A percentile compares a stretch with the other conserved stretches of the same genome.
Conservation (phyloP, 2,113 vertebrate genomes). For the Lamprotornis superbus region DNA sequence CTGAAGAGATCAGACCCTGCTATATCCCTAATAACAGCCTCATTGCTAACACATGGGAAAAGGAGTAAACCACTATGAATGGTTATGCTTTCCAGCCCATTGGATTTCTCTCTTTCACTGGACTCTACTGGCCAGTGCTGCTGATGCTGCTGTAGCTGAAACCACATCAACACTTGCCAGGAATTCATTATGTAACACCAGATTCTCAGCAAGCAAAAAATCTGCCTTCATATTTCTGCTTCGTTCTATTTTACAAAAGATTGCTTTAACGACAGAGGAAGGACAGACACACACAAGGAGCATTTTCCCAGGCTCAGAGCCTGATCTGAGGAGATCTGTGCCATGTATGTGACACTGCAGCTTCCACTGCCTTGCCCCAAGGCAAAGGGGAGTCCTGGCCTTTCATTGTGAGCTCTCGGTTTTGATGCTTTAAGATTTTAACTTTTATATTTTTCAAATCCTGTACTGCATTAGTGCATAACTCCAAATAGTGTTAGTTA, state of each 20-base stretch:
- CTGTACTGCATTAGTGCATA: background rate
- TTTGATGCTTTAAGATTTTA: background rate
- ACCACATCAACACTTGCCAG: background rate
- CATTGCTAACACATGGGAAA: background rate
- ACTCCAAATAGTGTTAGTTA: background rate
- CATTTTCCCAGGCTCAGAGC: background rate
- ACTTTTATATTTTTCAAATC: background rate
- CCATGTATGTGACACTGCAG: background rate
- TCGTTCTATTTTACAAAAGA: background rate
- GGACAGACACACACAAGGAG: rapidly evolving
- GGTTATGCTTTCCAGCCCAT: background rate
- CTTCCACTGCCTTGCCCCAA: background rate
- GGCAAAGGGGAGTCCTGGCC: rapidly evolving
- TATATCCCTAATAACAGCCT: background rate
- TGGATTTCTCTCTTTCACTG: background rate
- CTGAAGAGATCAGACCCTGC: background rate
- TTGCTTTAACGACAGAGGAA: background rate
- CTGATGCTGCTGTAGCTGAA: background rate
- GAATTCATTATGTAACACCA: background rate
- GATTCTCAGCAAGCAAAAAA: background rate
- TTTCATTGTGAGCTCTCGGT: rapidly evolving
- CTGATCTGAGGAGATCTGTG: background rate
- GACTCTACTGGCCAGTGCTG: background rate
- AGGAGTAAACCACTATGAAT: background rate
- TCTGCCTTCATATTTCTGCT: background rate